Conservation (phyloP, 2,888 invertebrate genomes). For the Frankliniella intonsa region DNA sequence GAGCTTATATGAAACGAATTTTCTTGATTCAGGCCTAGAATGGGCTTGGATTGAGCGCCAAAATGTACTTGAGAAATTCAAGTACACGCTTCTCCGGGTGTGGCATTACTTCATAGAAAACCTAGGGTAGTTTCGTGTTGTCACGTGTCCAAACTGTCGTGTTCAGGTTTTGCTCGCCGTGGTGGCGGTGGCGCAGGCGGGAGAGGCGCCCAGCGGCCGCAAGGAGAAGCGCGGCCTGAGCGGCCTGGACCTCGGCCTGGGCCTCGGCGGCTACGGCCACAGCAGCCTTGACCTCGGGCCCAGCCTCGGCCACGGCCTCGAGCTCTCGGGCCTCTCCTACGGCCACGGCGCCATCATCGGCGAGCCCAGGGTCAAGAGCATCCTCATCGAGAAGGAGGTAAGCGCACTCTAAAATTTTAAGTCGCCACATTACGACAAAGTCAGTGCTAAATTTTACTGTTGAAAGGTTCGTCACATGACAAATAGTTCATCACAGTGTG, state of each 20-base stretch:
- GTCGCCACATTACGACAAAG: too few species aligned
- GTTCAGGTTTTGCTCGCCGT: neutral
- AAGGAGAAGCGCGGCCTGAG: neutral
- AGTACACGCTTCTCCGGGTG: too few species aligned
- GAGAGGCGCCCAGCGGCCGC: neutral
- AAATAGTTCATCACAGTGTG: too few species aligned
- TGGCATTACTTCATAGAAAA: too few species aligned
- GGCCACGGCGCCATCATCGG: conserved; percentile 22
- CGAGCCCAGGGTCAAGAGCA: conserved; percentile 18
- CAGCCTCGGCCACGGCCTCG: conserved; percentile 1
- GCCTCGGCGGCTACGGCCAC: conserved; percentile 16
- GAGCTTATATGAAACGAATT: too few species aligned
- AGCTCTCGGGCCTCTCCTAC: neutral
- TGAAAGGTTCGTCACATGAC: too few species aligned
- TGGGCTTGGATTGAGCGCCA: too few species aligned
- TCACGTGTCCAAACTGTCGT: neutral
- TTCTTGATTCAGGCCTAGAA: too few species aligned
- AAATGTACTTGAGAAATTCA: too few species aligned
- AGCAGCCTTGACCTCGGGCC: conserved; percentile 11
- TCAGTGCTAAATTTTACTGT: too few species aligned
- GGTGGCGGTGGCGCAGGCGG: neutral
- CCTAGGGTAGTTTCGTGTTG: too few species aligned
- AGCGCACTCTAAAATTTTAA: neutral
- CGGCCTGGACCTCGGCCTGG: conserved; percentile 1
- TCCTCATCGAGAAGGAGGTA: conserved; percentile 20